Evolutionary conservation across 2,888 invertebrate genomes (phyloP).

Genomic region (Papilio demoleus): DNA sequence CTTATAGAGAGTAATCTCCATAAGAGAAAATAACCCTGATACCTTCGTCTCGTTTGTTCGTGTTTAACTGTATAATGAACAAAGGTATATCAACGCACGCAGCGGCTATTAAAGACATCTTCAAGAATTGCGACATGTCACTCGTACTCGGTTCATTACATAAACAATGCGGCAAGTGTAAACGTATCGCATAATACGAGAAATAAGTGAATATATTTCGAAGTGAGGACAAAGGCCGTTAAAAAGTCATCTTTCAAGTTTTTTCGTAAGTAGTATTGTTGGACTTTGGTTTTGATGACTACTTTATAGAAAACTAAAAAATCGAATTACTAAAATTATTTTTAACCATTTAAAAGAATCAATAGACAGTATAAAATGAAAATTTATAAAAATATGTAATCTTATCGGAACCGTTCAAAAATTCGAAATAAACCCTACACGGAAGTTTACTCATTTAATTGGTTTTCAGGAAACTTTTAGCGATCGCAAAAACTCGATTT

Average conservation of each 20-base stretch:
- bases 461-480: background rate
- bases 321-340: background rate
- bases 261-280: no score
- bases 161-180: background rate
- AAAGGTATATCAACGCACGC: conserved; percentile 41
- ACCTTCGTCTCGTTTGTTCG: no score
- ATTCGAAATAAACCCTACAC: background rate
- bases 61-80: background rate
- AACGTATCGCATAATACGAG: background rate
- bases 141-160: conserved; percentile 49
- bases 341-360: no score
- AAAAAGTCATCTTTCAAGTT: no score
- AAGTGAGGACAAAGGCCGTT: no score
- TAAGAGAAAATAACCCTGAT: no score
- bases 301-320: background rate
- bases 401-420: background rate
- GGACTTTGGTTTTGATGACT: no score
- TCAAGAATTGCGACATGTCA: conserved; percentile 51
- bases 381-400: background rate
- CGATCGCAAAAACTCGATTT: conserved; percentile 1
- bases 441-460: background rate
- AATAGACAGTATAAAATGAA: no score
- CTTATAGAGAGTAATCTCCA: no score
- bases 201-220: background rate
- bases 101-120: conserved; percentile 52